These are phyloP conservation scores for Morinoia aosen DNA, from an alignment of 2,888 invertebrate genomes.

Conservation along the genomic window DNA sequence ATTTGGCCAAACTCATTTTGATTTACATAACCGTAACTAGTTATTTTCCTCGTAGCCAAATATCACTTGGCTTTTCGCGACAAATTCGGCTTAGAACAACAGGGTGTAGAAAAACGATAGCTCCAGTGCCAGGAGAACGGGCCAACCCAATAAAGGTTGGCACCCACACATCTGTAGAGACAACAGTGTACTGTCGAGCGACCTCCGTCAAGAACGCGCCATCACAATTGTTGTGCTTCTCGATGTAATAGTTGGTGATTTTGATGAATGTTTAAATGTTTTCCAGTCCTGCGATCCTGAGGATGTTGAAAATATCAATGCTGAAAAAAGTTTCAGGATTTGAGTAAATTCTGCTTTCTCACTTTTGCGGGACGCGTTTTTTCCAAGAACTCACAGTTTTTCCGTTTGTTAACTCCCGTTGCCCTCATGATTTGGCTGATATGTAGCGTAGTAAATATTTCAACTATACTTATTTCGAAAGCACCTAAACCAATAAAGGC, in stretches of 20 bases:
- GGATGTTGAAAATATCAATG: neutral
- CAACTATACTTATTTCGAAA: slow-evolving; percentile 6
- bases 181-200: neutral
- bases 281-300: slow-evolving; percentile 7
- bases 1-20: neutral
- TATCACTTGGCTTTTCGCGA: neutral
- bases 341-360: neutral
- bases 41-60: neutral
- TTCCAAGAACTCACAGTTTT: neutral
- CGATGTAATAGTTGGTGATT: slow-evolving; percentile 46
- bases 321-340: neutral
- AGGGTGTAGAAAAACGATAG: neutral
- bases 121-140: neutral
- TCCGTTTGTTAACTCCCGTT: neutral
- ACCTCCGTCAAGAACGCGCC: slow-evolving; percentile 39
- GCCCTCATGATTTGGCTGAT: neutral
- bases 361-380: neutral
- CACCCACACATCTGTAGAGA: neutral
- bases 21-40: neutral
- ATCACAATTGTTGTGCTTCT: slow-evolving; percentile 48
- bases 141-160: neutral
- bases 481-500: slow-evolving; percentile 21
- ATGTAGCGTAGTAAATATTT: slow-evolving; percentile 22
- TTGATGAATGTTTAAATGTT: slow-evolving; percentile 34
- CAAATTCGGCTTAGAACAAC: neutral